Base-by-base conservation (phyloP, 2,797 vertebrate genomes). In the Gymnopithys bicolor region DNA sequence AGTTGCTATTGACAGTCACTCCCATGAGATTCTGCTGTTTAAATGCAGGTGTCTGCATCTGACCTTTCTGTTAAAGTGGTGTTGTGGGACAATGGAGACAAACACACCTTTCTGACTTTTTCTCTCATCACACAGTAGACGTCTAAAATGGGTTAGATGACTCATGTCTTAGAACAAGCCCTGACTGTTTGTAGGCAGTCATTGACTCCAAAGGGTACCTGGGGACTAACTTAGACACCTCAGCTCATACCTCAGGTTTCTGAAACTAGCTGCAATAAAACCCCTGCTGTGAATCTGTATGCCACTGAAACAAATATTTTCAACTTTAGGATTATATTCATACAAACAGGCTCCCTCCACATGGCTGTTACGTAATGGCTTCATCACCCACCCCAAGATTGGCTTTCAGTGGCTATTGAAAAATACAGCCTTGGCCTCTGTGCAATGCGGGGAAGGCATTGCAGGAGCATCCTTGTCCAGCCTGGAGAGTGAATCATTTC, bases 101-200 rank as follows among this genome's bases (percentile, higher is more conserved):
- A 89, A 70, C 7, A 19, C 4, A 28, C 7, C 7, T 43, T 66
- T 88, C 53, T 91, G 66, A 60, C 51, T 58, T 91, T 56, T 58
- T 60, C 33, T 56, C 5, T 71, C 30, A 58, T 77, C 49, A 32
- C 22, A 35, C 74, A 75, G 43, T 8, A 76, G 80, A 52, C n/a
- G 64, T 43, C 45, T 68, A 30, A 89, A 89, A 86, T 28, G 64
- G 43, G 8, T 89, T 64, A 68, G 49, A 91, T 89, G 79, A 77
- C 21, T 94, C 53, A 56, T 25, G 56, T 51, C 58, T 91, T 45
- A 70, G 66, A 84, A 53, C 51, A 88, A 75, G 53, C 22, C 39
- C 37, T 87, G 37, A 33, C 62, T 93, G 25, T 80, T 87, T 87
- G 60, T 60, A 49, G 48, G 43, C 22, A 64, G 33, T 27, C 22